These are phyloP conservation scores for Crenuchus spilurus DNA, from an alignment of 2,797 vertebrate species.

Conservation along the genomic window DNA sequence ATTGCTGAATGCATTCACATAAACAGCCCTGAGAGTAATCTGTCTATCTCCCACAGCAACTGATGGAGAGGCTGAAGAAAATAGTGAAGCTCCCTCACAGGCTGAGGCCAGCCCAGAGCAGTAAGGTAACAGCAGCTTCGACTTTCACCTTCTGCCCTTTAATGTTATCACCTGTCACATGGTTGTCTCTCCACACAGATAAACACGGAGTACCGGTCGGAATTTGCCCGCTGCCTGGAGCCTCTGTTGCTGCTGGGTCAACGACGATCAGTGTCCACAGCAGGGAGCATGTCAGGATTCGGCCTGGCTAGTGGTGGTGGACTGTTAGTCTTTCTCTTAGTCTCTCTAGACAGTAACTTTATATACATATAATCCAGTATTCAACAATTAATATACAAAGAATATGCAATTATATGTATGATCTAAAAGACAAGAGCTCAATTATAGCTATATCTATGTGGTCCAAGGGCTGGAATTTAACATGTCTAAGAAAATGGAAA, in stretches of 20 bases:
- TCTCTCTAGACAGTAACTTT: conserved; percentile 14
- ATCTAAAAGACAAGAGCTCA: too few relatives aligned
- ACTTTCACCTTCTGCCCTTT: neutral
- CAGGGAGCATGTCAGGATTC: conserved; percentile 59
- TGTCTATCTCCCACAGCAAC: conserved; percentile 70
- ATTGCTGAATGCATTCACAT: too few relatives aligned
- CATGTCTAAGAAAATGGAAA: too few relatives aligned
- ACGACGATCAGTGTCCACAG: conserved; percentile 65
- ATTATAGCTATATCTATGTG: too few relatives aligned
- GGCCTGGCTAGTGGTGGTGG: conserved; percentile 60
- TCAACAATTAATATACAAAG: too few relatives aligned
- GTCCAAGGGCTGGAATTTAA: too few relatives aligned
- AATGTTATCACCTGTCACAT: conserved; percentile 10
- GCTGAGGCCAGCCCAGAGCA: conserved; percentile 81
- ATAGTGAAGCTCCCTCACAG: conserved; percentile 82
- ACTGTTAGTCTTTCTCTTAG: conserved; percentile 65
- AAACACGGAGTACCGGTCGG: conserved; percentile 80
- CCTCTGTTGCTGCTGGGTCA: conserved; percentile 78
- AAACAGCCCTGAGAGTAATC: too few relatives aligned
- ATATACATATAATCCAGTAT: neutral
- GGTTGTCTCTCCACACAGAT: conserved; percentile 68
- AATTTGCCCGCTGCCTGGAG: conserved; percentile 84
- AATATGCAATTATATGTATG: too few relatives aligned
- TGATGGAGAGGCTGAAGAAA: conserved; percentile 85
- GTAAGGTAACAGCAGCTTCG: conserved; percentile 73